Percentiles rank a stretch among this genome's conserved stretches.
phyloP scores from a whole-genome alignment of 2,113 vertebrate species.

The Triplophysa dalaica region DNA sequence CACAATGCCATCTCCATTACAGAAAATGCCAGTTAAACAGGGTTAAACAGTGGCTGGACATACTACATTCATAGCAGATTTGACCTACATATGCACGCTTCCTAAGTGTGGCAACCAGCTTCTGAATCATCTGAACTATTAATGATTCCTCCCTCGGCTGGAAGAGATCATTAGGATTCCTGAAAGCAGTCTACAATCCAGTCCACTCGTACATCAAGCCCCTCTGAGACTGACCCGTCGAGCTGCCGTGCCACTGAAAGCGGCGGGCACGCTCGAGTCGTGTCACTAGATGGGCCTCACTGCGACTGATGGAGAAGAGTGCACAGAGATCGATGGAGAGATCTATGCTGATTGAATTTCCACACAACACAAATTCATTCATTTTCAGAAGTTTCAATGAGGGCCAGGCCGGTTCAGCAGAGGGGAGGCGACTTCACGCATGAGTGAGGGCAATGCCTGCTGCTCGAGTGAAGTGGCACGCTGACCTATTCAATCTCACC shows the following conservation, averaged over 20 bases:
- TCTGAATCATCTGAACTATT: slow-evolving; percentile 60
- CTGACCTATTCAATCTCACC: slow-evolving; percentile 35
- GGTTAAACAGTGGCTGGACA: slow-evolving; percentile 30
- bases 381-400: slow-evolving; percentile 23
- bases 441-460: background rate
- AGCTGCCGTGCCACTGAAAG: slow-evolving; percentile 14
- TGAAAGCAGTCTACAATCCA: slow-evolving; percentile 36
- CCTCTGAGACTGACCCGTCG: background rate
- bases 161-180: slow-evolving; percentile 60
- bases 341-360: background rate
- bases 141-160: slow-evolving; percentile 47
- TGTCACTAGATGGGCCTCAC: background rate
- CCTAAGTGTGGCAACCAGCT: slow-evolving; percentile 34
- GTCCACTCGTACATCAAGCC: background rate
- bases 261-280: background rate
- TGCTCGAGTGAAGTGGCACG: slow-evolving; percentile 18
- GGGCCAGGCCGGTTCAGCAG: background rate
- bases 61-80: slow-evolving; percentile 38
- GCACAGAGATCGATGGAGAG: background rate
- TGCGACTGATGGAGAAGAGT: background rate
- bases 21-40: slow-evolving; percentile 13
- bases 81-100: slow-evolving; percentile 57
- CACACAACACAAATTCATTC: slow-evolving; percentile 4
- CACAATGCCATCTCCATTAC: background rate
- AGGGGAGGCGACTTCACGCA: background rate